Evolutionary conservation across 2,888 invertebrate genomes (phyloP), one percentile per base, ranked within the genome.

Genomic region (Kuschelorhynchus macadamiae): DNA sequence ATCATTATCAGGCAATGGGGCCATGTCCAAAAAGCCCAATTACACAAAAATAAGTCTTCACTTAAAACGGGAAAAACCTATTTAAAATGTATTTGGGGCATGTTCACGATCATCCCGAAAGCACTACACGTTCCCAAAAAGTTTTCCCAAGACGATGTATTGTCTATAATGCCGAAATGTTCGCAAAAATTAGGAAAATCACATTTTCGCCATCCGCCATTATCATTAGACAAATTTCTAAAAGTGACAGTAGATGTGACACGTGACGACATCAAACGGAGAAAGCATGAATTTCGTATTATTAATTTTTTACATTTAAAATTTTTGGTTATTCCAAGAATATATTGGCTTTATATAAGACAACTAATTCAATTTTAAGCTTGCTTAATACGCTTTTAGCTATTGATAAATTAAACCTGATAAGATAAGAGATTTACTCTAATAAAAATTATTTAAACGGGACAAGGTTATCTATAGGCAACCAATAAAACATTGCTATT

Each of bases 1-100:
- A 86, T 90, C 90, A 86, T 90, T 89, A 85, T 91, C 90, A 85
- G 91, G 91, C 85, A 90, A 89, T 86, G 91, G 91, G 88, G 91
- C 90, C 91, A 91, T 91, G 86, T 75, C 75, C 76, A 66, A 53
- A 20, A 71, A 70, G 70, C 72, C 73, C 70, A 72, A 71, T 70
- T 73, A 65, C 71, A 65, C 57, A 69, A 74, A 70, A 67, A 67
- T 65, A 59, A 59, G 47, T 49, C 52, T 41, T 46, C 67, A 62
- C 62, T 67, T 67, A 42, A 32, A 30, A 47, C 33, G 21, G 17
- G 53, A 57, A 47, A 47, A 41, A 50, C 47, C 57, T 64, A 53
- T 49, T 64, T 68, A 18, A 42, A 49, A 62, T 18, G 41, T 25
- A 39, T 60, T 32, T 46, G 56, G 57, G 42, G 14, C 65, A 65